These are phyloP conservation scores for Drosophila orosa DNA, from an alignment of 1,140 invertebrate genomes.

Conservation along the genomic window DNA sequence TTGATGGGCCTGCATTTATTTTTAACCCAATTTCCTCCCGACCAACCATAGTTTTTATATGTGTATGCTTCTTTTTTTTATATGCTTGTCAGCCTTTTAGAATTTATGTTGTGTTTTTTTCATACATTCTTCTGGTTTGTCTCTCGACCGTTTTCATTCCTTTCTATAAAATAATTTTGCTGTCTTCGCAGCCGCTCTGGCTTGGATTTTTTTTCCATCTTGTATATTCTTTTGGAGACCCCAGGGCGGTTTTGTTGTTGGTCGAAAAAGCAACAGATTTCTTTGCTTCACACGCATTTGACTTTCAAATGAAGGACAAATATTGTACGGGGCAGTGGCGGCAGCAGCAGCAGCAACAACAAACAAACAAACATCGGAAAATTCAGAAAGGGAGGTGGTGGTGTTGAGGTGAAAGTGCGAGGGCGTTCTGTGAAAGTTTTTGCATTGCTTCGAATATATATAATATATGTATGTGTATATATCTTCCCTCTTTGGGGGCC, in stretches of 20 bases:
- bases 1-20: constrained; percentile 72
- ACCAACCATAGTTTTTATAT: constrained; percentile 73
- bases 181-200: constrained; percentile 28
- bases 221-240: constrained; percentile 29
- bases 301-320: constrained; percentile 83
- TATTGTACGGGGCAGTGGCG: constrained; percentile 65
- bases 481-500: constrained; percentile 42
- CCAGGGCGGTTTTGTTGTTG: constrained; percentile 30
- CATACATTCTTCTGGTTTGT: constrained; percentile 79
- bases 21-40: constrained; percentile 75
- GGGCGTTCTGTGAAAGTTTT: constrained; percentile 74
- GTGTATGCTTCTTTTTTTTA: constrained; percentile 48
- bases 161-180: constrained; percentile 73
- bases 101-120: constrained; percentile 83
- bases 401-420: constrained; percentile 36
- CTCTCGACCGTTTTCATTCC: constrained; percentile 62
- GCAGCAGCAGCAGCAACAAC: constrained; percentile 54
- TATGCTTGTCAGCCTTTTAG: constrained; percentile 77
- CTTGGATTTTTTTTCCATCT: constrained; percentile 14
- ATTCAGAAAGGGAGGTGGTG: constrained; percentile 19
- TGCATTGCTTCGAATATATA: constrained; percentile 58
- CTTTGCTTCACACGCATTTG: constrained; percentile 80
- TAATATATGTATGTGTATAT: constrained; percentile 12
- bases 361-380: constrained; percentile 60
- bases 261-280: constrained; percentile 73